Evolutionary conservation across 2,888 invertebrate genomes (phyloP).

Genomic region (Belgica antarctica): DNA sequence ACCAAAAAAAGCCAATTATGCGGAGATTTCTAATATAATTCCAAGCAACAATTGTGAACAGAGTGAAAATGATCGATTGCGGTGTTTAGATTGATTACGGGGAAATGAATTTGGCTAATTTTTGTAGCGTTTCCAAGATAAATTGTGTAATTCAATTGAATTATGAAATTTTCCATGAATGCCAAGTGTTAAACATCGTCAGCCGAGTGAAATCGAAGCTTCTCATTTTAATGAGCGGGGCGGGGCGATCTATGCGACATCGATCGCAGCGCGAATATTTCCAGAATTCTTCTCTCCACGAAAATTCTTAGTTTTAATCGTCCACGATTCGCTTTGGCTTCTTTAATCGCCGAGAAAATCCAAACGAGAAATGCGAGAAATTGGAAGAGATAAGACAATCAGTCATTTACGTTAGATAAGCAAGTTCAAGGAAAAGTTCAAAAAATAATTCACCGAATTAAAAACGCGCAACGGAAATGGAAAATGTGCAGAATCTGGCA

Average conservation of each 20-base stretch:
- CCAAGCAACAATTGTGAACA: too few relatives aligned
- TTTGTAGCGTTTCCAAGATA: too few relatives aligned
- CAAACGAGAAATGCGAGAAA: conserved; percentile 17
- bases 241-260: not conserved
- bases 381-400: conserved; percentile 33
- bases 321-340: not conserved
- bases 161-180: too few relatives aligned
- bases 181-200: too few relatives aligned
- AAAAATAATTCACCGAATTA: conserved; percentile 34
- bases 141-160: too few relatives aligned
- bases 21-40: not conserved
- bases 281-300: not conserved
- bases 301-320: not conserved
- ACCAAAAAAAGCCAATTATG: not conserved
- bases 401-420: conserved; percentile 35
- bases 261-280: not conserved
- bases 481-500: not conserved
- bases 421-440: conserved; percentile 44
- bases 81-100: too few relatives aligned
- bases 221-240: not conserved
- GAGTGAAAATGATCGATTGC: too few relatives aligned
- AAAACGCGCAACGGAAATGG: conserved; percentile 25
- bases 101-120: too few relatives aligned
- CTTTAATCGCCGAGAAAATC: not conserved
- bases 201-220: not conserved